Evolutionary conservation across 2,888 invertebrate genomes (phyloP), one percentile per base, ranked within the genome.

Genomic region (Scaptodrosophila latifasciaeformis): DNA sequence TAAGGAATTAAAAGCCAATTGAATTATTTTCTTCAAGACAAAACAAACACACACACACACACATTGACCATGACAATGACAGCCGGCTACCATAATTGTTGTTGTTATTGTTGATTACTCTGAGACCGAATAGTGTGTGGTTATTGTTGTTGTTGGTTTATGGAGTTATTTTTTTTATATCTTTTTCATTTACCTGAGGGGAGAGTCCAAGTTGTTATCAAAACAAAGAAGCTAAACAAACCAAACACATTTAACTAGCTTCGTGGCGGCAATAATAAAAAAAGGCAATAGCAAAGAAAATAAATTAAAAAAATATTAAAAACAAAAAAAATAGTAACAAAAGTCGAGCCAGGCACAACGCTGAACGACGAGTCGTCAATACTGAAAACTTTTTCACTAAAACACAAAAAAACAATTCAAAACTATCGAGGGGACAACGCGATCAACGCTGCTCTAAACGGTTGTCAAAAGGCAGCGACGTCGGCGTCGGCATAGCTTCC

Each of bases 331-430:
- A 40, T 7, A 15, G 12, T 7, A 34, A 34, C 4, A 10, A 24
- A 5, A n/a, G 39, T 59, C 57, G 49, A 70, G 63, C 59, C n/a
- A 48, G 52, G 46, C 69, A 52, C 67, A 61, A 54, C 59, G 71
- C 65, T 59, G 58, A 59, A 63, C 63, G 59, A 59, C n/a, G n/a
- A n/a, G n/a, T n/a, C n/a, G 63, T 19, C 55, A 59, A 71, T 58
- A 74, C 71, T 71, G 56, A 65, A 61, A 56, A 61, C 1, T 44
- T 65, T 29, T 56, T 54, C 62, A 59, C 65, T 65, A 55, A 65
- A 65, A 7, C 12, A 34, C 34, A 27, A 27, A 27, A 27, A 27
- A 27, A 37, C 34, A 34, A 34, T 15, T 17, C 37, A 37, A 37
- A 37, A 9, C 15, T 37, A 17, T 18, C 15, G 15, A 37, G 15